Conservation (phyloP, 2,888 invertebrate genomes). For the Disparrhopalites patrizii region DNA sequence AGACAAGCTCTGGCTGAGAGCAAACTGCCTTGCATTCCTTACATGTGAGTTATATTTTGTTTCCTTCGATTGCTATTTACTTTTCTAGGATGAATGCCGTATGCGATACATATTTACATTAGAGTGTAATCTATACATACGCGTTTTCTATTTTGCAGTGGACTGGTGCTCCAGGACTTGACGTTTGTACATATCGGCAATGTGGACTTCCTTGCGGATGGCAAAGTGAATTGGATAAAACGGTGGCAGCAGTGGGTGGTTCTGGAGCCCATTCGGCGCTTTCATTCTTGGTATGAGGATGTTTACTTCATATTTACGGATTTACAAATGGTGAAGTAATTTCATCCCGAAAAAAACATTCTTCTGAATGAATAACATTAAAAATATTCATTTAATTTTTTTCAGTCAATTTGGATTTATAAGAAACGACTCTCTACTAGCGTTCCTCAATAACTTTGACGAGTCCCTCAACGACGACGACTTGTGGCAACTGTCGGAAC, state of each 20-base stretch:
- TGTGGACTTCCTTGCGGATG: constrained; percentile 79
- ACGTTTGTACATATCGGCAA: constrained; percentile 99
- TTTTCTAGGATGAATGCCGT: too few relatives aligned
- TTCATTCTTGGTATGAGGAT: constrained; percentile 74
- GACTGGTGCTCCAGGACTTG: constrained; percentile 94
- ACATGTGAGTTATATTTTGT: constrained; percentile 69
- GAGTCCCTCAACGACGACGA: constrained; percentile 94
- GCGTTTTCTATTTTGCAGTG: too few relatives aligned
- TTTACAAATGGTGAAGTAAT: too few relatives aligned
- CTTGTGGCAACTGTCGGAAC: constrained; percentile 97
- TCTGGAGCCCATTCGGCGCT: constrained; percentile 95
- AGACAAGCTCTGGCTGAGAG: constrained; percentile 89
- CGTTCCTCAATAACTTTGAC: constrained; percentile 95
- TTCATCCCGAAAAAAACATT: too few relatives aligned
- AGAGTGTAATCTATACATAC: neutral
- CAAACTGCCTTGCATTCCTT: constrained; percentile 97
- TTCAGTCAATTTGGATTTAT: constrained; percentile 86
- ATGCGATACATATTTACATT: neutral
- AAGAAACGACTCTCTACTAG: constrained; percentile 87
- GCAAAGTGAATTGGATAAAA: constrained; percentile 89
- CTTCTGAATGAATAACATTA: too few relatives aligned
- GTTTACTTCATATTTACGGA: too few relatives aligned
- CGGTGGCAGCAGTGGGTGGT: constrained; percentile 98
- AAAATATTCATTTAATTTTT: constrained; percentile 36
- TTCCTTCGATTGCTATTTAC: too few relatives aligned